These are phyloP conservation scores for Aphidius gifuensis DNA, from an alignment of 1,140 invertebrate species.

Conservation along the genomic window DNA sequence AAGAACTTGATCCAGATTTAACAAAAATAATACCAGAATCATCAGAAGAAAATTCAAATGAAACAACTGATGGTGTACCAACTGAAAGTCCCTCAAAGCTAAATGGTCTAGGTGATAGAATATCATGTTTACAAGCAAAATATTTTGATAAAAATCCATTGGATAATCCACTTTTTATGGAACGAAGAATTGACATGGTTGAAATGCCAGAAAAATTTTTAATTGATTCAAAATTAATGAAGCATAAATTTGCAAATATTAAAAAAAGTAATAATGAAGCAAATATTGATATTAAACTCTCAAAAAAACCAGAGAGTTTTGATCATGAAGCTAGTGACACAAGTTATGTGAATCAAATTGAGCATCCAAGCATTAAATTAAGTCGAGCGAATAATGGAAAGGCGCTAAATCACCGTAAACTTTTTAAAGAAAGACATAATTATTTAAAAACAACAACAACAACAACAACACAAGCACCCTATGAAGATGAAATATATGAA, in stretches of 20 bases:
- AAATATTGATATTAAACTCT: conserved; percentile 26
- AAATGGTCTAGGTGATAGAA: conserved; percentile 64
- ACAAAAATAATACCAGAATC: conserved; percentile 44
- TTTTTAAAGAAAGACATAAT: too few species aligned
- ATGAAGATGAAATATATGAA: conserved; percentile 46
- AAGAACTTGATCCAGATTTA: conserved; percentile 45
- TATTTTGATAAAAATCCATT: conserved; percentile 72
- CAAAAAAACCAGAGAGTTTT: conserved; percentile 38
- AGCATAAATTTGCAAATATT: conserved; percentile 35
- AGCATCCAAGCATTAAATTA: not conserved
- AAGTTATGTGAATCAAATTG: conserved; percentile 4
- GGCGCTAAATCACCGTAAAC: not conserved
- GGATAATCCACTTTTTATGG: conserved; percentile 71
- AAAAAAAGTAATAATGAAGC: conserved; percentile 32
- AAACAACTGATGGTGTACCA: conserved; percentile 36
- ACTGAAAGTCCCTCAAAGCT: conserved; percentile 47
- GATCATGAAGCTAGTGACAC: conserved; percentile 15
- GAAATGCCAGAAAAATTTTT: conserved; percentile 34
- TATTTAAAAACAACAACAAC: not conserved
- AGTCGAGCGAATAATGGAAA: not conserved
- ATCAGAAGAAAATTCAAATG: conserved; percentile 29
- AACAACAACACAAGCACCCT: conserved; percentile 27
- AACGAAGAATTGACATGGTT: conserved; percentile 47
- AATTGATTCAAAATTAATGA: conserved; percentile 31
- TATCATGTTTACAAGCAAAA: conserved; percentile 71